phyloP scores from a whole-genome alignment of 2,113 vertebrate genomes.

The Podarcis muralis region DNA sequence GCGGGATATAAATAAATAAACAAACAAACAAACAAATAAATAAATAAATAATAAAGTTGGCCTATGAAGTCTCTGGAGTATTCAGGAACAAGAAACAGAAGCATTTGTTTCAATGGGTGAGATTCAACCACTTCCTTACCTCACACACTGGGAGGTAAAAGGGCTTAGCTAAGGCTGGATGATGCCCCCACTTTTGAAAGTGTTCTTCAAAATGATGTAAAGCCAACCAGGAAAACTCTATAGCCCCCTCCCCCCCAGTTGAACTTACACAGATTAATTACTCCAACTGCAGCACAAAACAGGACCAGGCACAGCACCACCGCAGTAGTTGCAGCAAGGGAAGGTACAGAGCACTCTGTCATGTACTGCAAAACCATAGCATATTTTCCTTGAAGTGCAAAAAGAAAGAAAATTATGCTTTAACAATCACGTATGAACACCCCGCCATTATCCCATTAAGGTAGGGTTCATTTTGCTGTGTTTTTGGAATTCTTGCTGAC shows the following conservation, averaged over 20 bases:
- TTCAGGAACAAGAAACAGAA: too few species aligned
- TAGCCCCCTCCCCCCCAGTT: too few species aligned
- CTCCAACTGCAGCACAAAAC: neutral
- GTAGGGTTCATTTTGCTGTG: too few species aligned
- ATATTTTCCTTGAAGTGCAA: neutral
- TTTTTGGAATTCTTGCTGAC: too few species aligned
- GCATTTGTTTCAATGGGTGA: neutral
- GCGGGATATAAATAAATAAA: too few species aligned
- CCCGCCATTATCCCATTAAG: too few species aligned
- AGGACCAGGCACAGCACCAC: neutral
- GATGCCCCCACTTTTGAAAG: neutral
- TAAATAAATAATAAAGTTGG: too few species aligned
- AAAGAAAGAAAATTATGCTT: neutral
- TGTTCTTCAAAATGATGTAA: neutral
- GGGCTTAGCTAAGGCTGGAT: neutral
- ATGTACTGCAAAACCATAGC: neutral
- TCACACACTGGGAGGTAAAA: neutral
- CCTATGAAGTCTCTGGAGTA: neutral
- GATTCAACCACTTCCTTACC: neutral
- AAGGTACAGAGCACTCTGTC: too few species aligned
- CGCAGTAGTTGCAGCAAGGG: neutral
- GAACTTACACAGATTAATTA: neutral
- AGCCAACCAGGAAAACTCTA: neutral
- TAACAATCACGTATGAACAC: neutral
- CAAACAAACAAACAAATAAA: neutral